Base-by-base conservation (phyloP, 2,888 invertebrate species). In the Drosophila nr. medialis region DNA sequence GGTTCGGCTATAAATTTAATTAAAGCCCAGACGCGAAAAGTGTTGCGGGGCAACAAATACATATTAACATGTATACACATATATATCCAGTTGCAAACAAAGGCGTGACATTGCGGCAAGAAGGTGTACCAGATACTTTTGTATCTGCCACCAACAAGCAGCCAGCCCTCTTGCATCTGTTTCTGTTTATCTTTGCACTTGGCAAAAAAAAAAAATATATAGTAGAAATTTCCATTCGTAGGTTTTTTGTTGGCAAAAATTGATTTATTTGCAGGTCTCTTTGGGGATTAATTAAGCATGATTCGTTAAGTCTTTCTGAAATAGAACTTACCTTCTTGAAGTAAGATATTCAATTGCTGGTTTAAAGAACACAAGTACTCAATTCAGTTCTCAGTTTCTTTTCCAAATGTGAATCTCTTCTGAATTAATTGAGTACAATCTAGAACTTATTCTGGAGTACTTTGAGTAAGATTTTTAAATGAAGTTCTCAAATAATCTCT, bases 1-100 rank as follows among this genome's bases (percentile, higher is more conserved):
- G 84, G 88, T 74, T 71, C 64, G 67, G 53, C 65, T 68, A 63
- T 83, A 79, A 83, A 85, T 85, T 87, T 85, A 85, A 83, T 85
- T 87, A 85, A 75, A 62, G 54, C 64, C 50, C 63, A 51, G 66
- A 48, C 29, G 66, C 40, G 24, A 62, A 48, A 24, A 15, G 45
- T 11, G 13, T n/a, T 11, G 61, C 24, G 18, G 29, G 32, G 49
- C 18, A 18, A 38, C 24, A 54, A 53, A 21, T 15, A 18, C 21
- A 53, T 15, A 30, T 15, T 40, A 15, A 40, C n/a, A 55, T 8
- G 29, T 4, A 54, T 1, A n/a, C 13, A 38, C 1, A 27, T 2
- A 54, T 18, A 30, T 18, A 55, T 61, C 64, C 67, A 75, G 62
- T 63, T 71, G 79, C 75, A 75, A 87, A 80, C 78, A 83, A 83